phyloP scores from a whole-genome alignment of 2,113 vertebrate genomes.

The Pholis gunnellus region DNA sequence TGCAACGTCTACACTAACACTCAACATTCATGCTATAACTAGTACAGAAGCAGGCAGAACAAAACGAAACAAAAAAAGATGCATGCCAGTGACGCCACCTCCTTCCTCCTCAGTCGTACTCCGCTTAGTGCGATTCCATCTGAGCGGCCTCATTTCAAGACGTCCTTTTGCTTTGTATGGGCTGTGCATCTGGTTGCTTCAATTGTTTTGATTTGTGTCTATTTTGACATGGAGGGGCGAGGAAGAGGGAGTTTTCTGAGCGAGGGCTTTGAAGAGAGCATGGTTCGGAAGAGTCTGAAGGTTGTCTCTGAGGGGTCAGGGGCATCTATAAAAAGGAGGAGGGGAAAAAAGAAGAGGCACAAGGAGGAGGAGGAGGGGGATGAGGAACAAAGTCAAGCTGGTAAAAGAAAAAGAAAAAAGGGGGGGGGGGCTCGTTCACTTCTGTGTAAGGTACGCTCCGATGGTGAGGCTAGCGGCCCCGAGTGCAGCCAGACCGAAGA shows the following conservation, averaged over 20 bases:
- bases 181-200: conserved; percentile 58
- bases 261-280: conserved; percentile 76
- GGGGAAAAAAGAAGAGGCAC: conserved; percentile 28
- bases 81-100: conserved; percentile 23
- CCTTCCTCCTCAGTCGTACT: conserved; percentile 35
- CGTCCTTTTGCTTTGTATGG: conserved; percentile 48
- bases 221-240: conserved; percentile 65
- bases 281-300: conserved; percentile 54
- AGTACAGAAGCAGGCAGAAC: conserved; percentile 73
- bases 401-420: not conserved
- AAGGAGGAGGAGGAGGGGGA: conserved; percentile 36
- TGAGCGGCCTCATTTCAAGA: conserved; percentile 53
- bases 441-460: conserved; percentile 96
- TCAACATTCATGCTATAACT: conserved; percentile 76
- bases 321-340: conserved; percentile 48
- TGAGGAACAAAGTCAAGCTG: conserved; percentile 27
- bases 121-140: conserved; percentile 58
- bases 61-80: conserved; percentile 9
- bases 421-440: conserved; percentile 83
- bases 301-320: conserved; percentile 72
- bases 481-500: conserved; percentile 93
- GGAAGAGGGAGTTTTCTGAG: conserved; percentile 49
- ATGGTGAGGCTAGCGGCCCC: conserved; percentile 96
- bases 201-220: conserved; percentile 72
- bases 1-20: conserved; percentile 78